Evolutionary conservation across 2,888 invertebrate genomes (phyloP).

Genomic region (Ornithoptera alexandrae): DNA sequence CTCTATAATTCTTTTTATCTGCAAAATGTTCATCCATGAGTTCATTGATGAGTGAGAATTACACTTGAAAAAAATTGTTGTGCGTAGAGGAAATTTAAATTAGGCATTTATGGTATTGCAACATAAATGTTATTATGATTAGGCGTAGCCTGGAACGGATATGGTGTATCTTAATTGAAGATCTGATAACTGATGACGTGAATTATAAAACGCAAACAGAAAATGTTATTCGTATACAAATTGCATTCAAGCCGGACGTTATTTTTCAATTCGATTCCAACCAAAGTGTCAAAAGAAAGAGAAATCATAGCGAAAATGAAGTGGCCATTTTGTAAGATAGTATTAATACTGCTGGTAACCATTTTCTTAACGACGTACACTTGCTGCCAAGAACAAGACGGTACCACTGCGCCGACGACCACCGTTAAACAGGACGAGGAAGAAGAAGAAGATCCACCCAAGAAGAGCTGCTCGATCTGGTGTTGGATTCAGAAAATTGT

Average conservation of each 20-base stretch:
- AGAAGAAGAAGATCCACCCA: slow-evolving; percentile 63
- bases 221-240: not conserved
- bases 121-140: slow-evolving; percentile 4
- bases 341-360: slow-evolving; percentile 44
- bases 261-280: not conserved
- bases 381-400: slow-evolving; percentile 58
- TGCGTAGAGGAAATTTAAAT: too few species aligned
- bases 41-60: too few species aligned
- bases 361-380: slow-evolving; percentile 46
- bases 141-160: slow-evolving; percentile 12
- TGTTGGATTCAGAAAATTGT: slow-evolving; percentile 78
- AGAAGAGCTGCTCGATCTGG: slow-evolving; percentile 72
- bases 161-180: not conserved
- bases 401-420: slow-evolving; percentile 49
- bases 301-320: slow-evolving; percentile 32
- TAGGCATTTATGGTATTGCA: too few species aligned
- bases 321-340: slow-evolving; percentile 41
- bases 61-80: too few species aligned
- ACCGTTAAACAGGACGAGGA: slow-evolving; percentile 54
- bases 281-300: not conserved
- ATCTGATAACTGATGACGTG: slow-evolving; percentile 11
- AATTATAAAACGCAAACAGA: slow-evolving; percentile 1
- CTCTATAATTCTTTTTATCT: too few species aligned
- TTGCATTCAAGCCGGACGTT: not conserved
- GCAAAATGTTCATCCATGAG: too few species aligned